Conservation (phyloP, 2,113 vertebrate species). For the Tachuris rubrigastra region DNA sequence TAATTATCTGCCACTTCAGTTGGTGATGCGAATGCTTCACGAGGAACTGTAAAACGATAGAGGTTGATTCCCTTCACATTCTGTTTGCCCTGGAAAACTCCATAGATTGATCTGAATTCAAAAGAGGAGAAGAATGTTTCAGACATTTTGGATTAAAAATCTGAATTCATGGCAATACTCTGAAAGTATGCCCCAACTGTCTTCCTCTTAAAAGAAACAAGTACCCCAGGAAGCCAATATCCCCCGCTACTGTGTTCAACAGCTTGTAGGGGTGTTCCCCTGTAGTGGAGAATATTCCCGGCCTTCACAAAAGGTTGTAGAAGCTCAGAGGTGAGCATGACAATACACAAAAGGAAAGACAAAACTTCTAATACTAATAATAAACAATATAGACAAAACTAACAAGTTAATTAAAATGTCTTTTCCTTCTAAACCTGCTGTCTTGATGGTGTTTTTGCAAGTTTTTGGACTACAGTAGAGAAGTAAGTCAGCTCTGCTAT, state of each 20-base stretch:
- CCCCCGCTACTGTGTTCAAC: neutral
- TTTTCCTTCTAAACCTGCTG: neutral
- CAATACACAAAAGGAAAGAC: neutral
- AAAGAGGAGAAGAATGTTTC: neutral
- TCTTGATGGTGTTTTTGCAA: neutral
- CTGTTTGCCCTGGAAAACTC: conserved; percentile 61
- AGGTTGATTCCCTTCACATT: conserved; percentile 86
- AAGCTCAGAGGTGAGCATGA: neutral
- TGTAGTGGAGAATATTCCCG: neutral
- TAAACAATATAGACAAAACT: neutral
- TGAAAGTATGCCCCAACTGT: neutral
- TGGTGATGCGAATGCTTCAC: conserved; percentile 82
- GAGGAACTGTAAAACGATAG: conserved; percentile 82
- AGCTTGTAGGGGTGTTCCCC: neutral
- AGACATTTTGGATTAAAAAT: neutral
- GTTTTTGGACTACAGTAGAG: neutral
- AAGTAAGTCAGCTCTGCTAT: neutral
- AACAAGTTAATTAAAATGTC: neutral
- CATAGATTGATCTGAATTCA: conserved; percentile 85
- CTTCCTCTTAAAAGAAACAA: neutral
- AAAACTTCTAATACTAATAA: neutral
- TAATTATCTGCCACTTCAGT: conserved; percentile 78
- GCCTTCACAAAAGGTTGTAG: neutral
- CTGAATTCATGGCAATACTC: neutral
- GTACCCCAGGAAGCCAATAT: neutral